Percentiles rank a stretch among this genome's conserved stretches.
phyloP scores from a whole-genome alignment of 2,113 vertebrate genomes.

The Cynocephalus volans region DNA sequence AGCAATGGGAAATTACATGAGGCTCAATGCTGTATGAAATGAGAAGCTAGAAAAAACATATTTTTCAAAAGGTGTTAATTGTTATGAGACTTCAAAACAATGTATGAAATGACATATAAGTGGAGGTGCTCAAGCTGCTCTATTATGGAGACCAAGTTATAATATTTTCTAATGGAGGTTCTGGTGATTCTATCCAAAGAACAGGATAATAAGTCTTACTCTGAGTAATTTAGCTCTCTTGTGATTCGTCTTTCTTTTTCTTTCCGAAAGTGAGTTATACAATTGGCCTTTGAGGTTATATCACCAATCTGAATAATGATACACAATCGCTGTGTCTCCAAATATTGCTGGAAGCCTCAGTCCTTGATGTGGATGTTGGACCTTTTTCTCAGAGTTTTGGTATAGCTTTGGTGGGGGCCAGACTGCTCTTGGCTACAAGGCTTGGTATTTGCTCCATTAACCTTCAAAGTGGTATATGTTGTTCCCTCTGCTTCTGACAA shows the following conservation, averaged over 20 bases:
- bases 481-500: neutral
- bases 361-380: neutral
- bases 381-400: neutral
- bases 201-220: neutral
- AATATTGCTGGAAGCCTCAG: neutral
- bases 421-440: neutral
- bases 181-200: neutral
- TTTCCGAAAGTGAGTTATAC: neutral
- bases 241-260: conserved; percentile 14
- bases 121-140: fast-evolving
- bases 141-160: fast-evolving
- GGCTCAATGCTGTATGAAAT: conserved; percentile 57
- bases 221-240: conserved; percentile 31
- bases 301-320: conserved; percentile 27
- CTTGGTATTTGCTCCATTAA: conserved; percentile 13
- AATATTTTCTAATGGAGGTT: neutral
- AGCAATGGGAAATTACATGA: neutral
- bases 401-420: neutral
- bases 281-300: neutral
- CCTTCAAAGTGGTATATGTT: neutral
- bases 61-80: conserved; percentile 39
- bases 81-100: neutral
- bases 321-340: neutral
- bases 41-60: conserved; percentile 45
- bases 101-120: fast-evolving